Conservation (phyloP, 2,113 vertebrate genomes). For the Turnix velox region DNA sequence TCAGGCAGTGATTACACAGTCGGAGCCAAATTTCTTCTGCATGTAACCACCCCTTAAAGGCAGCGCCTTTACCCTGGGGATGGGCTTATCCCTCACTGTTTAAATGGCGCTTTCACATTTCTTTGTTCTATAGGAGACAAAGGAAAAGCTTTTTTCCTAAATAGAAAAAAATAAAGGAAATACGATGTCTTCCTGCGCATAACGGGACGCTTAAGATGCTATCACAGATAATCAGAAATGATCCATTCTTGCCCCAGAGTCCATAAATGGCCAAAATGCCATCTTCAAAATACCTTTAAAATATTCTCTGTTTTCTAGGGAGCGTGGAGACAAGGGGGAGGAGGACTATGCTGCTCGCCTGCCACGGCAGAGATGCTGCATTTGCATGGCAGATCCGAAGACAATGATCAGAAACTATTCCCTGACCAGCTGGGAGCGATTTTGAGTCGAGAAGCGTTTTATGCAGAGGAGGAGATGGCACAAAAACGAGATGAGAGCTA, state of each 20-base stretch:
- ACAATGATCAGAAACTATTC: neutral
- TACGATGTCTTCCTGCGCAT: neutral
- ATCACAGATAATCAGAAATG: neutral
- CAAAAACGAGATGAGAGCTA: neutral
- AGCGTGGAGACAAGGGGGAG: neutral
- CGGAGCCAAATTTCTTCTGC: constrained; percentile 7
- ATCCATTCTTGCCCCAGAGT: neutral
- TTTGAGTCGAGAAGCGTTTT: neutral
- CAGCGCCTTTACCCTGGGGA: neutral
- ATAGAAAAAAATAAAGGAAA: neutral
- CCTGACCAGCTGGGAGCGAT: neutral
- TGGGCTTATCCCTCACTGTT: neutral
- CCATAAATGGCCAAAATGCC: neutral
- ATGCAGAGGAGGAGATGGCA: neutral
- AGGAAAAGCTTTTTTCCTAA: neutral
- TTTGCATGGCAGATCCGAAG: neutral
- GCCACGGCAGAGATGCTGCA: neutral
- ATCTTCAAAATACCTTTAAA: neutral
- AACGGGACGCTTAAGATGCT: neutral
- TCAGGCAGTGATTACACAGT: constrained; percentile 30
- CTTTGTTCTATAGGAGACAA: constrained; percentile 52
- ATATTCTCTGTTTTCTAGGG: neutral
- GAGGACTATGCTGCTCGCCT: neutral
- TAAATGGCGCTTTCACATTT: neutral
- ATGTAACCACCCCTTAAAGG: neutral